These are phyloP conservation scores for Etheostoma nigrum DNA, from an alignment of 2,797 vertebrate genomes.

Conservation along the genomic window DNA sequence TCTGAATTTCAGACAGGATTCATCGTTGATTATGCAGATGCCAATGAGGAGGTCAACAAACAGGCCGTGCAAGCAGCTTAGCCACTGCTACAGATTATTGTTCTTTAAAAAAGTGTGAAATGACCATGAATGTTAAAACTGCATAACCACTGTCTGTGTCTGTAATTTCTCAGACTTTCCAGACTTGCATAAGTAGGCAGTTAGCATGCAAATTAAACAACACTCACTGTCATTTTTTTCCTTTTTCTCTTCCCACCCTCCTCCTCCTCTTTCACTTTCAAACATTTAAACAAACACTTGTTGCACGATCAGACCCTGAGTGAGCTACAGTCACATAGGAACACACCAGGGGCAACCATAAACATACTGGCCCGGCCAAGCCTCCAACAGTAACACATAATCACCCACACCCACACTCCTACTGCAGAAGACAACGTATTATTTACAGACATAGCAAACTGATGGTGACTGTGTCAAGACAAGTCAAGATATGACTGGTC, in stretches of 20 bases:
- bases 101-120: conserved; percentile 58
- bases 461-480: conserved; percentile 16
- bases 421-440: conserved; percentile 30
- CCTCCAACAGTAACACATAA: conserved; percentile 46
- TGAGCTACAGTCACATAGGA: conserved; percentile 40
- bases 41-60: conserved; percentile 21
- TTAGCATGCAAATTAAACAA: conserved; percentile 55
- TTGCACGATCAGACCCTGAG: conserved; percentile 37
- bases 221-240: conserved; percentile 52
- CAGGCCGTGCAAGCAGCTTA: conserved; percentile 29
- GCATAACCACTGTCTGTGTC: conserved; percentile 33
- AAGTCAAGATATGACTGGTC: conserved; percentile 34
- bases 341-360: conserved; percentile 29
- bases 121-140: conserved; percentile 51
- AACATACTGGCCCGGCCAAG: conserved; percentile 19
- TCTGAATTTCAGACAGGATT: conserved; percentile 48
- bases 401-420: conserved; percentile 22
- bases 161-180: conserved; percentile 62
- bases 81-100: conserved; percentile 32
- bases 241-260: conserved; percentile 45
- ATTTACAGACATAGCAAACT: conserved; percentile 46
- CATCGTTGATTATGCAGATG: conserved; percentile 29
- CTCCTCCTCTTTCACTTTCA: conserved; percentile 45
- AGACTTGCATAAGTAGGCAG: conserved; percentile 57
- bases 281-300: conserved; percentile 50